These are phyloP conservation scores for Carassius gibelio DNA, from an alignment of 2,113 vertebrate genomes.

Conservation along the genomic window DNA sequence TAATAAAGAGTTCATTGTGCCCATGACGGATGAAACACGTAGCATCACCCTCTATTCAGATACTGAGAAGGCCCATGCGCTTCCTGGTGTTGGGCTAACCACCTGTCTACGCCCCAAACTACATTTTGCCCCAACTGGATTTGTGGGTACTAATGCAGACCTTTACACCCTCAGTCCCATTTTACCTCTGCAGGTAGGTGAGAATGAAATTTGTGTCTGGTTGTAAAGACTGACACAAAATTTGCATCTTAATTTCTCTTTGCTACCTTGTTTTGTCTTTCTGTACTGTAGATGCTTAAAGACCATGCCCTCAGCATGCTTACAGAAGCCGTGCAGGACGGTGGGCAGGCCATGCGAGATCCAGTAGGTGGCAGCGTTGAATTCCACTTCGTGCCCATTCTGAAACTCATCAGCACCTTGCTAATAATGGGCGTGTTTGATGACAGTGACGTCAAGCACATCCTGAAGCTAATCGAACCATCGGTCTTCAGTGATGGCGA, in stretches of 20 bases:
- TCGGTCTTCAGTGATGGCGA: conserved; percentile 80
- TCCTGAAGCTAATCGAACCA: conserved; percentile 92
- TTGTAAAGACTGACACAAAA: background rate
- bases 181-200: conserved; percentile 80
- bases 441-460: conserved; percentile 83
- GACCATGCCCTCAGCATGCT: conserved; percentile 89
- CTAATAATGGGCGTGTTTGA: conserved; percentile 91
- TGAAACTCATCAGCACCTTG: conserved; percentile 90
- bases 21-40: conserved; percentile 86
- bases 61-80: conserved; percentile 67
- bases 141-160: conserved; percentile 76
- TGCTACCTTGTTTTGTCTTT: background rate
- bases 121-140: conserved; percentile 84
- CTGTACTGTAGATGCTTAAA: conserved; percentile 76
- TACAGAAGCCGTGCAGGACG: conserved; percentile 88
- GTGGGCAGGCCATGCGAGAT: conserved; percentile 87
- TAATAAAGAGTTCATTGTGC: conserved; percentile 92
- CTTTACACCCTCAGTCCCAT: conserved; percentile 82
- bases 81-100: conserved; percentile 86
- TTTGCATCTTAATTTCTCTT: background rate
- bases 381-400: conserved; percentile 87
- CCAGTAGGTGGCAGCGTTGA: conserved; percentile 74
- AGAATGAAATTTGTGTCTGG: background rate
- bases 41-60: conserved; percentile 81
- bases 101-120: conserved; percentile 87